Evolutionary conservation across 2,113 vertebrate genomes (phyloP).

Genomic region (Tupaia tana): DNA sequence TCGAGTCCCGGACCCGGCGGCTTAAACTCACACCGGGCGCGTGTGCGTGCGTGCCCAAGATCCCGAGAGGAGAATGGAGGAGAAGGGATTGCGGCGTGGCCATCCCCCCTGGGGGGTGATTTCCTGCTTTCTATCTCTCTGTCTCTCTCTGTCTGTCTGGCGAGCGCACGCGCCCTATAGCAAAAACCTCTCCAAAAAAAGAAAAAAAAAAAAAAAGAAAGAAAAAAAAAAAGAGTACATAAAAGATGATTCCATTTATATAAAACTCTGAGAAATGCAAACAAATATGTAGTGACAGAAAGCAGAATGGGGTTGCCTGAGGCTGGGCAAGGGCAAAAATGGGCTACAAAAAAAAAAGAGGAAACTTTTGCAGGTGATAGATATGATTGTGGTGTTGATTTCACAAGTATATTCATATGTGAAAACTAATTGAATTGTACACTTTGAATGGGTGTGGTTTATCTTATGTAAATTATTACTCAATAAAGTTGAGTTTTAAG

Average conservation of each 20-base stretch:
- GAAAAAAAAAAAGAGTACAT: neutral
- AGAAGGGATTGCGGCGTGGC: too few species aligned
- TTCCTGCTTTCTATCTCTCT: too few species aligned
- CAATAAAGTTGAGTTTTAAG: neutral
- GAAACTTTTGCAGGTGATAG: neutral
- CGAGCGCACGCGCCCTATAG: too few species aligned
- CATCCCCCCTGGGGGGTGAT: too few species aligned
- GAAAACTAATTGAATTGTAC: neutral
- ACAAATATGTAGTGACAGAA: neutral
- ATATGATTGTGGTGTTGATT: neutral
- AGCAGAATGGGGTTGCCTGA: neutral
- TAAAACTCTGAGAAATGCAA: neutral
- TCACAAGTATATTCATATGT: slow-evolving; percentile 10
- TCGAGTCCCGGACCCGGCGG: too few species aligned
- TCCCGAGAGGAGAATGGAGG: too few species aligned
- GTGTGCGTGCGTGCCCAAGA: too few species aligned
- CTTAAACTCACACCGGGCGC: too few species aligned
- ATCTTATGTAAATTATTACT: neutral
- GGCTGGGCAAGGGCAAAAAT: neutral
- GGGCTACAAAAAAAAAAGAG: neutral
- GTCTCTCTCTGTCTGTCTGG: too few species aligned
- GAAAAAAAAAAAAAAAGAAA: too few species aligned
- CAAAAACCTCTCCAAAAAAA: too few species aligned
- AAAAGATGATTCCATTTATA: neutral
- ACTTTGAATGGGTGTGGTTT: neutral